A percentile compares a stretch with the other conserved stretches of the same genome.
These are phyloP conservation scores for Mormoops blainvillei DNA, from an alignment of 2,113 vertebrate genomes.

Conservation along the genomic window DNA sequence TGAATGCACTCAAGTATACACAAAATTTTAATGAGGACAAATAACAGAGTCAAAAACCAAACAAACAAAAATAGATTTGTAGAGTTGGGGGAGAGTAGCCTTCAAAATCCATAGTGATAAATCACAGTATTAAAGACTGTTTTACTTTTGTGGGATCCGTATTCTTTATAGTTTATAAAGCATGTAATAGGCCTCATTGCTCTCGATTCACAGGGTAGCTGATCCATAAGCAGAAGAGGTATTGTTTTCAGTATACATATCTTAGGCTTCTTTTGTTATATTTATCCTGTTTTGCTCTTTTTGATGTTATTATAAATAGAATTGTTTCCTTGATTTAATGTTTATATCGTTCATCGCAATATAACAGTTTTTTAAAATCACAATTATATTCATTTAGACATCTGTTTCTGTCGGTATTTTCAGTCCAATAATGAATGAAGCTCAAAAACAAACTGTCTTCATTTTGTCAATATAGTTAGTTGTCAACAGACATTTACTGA, in stretches of 20 bases:
- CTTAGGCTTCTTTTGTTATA: background rate
- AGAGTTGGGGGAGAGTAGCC: background rate
- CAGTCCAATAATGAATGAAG: background rate
- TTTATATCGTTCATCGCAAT: background rate
- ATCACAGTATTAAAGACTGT: background rate
- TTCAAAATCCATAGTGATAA: background rate
- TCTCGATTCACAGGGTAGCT: background rate
- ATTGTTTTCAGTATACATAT: background rate
- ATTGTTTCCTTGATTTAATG: background rate
- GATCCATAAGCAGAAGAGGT: background rate
- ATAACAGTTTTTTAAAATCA: background rate
- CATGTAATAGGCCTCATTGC: background rate
- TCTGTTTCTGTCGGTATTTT: background rate
- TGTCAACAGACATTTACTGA: slow-evolving; percentile 24
- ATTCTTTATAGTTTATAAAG: background rate
- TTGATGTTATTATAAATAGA: background rate
- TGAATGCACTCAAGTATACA: background rate
- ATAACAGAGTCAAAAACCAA: background rate
- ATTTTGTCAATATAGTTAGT: background rate
- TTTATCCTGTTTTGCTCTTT: background rate
- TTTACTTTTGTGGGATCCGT: background rate
- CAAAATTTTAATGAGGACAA: background rate
- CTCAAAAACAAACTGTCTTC: background rate
- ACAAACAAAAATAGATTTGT: background rate
- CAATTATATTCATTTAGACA: background rate